These are phyloP conservation scores for Pristionchus maxplancki DNA, from an alignment of 2,888 invertebrate species.

Conservation along the genomic window DNA sequence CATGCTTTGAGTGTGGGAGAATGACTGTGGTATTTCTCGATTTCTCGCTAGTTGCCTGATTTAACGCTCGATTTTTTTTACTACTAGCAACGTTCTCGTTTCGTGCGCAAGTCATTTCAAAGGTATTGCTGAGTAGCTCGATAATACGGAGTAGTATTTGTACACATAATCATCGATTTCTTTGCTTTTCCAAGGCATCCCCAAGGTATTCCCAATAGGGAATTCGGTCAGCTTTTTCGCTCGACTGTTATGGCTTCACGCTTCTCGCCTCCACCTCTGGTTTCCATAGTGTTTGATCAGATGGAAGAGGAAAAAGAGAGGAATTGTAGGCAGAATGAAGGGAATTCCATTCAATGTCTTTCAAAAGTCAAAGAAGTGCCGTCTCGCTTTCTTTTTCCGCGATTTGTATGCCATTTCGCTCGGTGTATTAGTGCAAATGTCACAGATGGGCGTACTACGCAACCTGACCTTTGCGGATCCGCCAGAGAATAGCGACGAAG, in stretches of 20 bases:
- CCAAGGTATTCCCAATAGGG: background rate
- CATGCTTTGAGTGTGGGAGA: background rate
- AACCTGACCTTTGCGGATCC: background rate
- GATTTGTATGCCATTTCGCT: background rate
- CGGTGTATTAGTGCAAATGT: background rate
- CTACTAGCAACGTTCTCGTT: no score
- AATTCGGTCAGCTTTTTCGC: background rate
- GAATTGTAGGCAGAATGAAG: background rate
- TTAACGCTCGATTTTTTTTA: no score
- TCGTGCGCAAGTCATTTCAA: no score
- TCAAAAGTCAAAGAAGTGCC: background rate
- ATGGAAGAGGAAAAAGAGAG: background rate
- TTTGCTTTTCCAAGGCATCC: background rate
- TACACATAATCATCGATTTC: background rate
- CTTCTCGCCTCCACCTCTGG: background rate
- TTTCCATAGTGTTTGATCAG: slow-evolving; percentile 43
- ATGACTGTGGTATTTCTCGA: no score
- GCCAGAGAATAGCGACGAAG: background rate
- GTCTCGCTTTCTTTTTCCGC: background rate
- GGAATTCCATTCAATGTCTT: background rate
- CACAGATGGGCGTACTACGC: background rate
- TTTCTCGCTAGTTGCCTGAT: no score
- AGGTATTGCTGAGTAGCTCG: no score
- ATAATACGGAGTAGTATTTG: no score
- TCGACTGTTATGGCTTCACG: slow-evolving; percentile 13